Conservation (phyloP, 2,888 invertebrate genomes). For the Caenorhabditis plicata region DNA sequence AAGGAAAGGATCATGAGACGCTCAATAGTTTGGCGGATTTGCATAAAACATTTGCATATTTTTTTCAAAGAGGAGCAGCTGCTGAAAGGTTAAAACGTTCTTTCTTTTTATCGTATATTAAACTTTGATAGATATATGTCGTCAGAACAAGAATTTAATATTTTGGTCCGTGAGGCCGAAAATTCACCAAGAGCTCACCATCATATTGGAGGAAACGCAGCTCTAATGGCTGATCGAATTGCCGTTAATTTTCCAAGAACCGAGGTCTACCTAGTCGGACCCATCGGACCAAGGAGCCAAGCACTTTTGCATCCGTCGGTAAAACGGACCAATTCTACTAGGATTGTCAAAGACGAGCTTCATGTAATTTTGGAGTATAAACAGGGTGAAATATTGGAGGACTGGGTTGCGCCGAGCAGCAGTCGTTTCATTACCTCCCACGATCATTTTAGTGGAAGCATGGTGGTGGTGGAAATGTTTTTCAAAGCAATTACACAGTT, state of each 20-base stretch:
- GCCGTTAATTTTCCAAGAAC: slow-evolving; percentile 66
- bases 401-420: slow-evolving; percentile 66
- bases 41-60: slow-evolving; percentile 67
- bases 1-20: slow-evolving; percentile 39
- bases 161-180: slow-evolving; percentile 47
- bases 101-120: too few species aligned
- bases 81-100: slow-evolving; percentile 67
- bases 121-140: slow-evolving; percentile 50
- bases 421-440: slow-evolving; percentile 68
- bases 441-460: slow-evolving; percentile 66
- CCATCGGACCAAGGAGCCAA: slow-evolving; percentile 67
- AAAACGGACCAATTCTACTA: slow-evolving; percentile 64
- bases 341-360: slow-evolving; percentile 67
- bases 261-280: slow-evolving; percentile 68
- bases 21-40: slow-evolving; percentile 63
- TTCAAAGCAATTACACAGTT: slow-evolving; percentile 65
- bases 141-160: slow-evolving; percentile 53
- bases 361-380: slow-evolving; percentile 69
- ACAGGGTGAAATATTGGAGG: slow-evolving; percentile 67
- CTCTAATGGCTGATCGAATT: slow-evolving; percentile 67
- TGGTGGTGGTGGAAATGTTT: slow-evolving; percentile 67
- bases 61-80: slow-evolving; percentile 67
- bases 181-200: slow-evolving; percentile 59
- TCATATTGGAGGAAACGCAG: slow-evolving; percentile 69
- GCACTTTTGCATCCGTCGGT: slow-evolving; percentile 67